Percentiles rank a stretch among this genome's conserved stretches.
These are phyloP conservation scores for Potorous gilbertii DNA, from an alignment of 2,797 vertebrate species.

Conservation along the genomic window DNA sequence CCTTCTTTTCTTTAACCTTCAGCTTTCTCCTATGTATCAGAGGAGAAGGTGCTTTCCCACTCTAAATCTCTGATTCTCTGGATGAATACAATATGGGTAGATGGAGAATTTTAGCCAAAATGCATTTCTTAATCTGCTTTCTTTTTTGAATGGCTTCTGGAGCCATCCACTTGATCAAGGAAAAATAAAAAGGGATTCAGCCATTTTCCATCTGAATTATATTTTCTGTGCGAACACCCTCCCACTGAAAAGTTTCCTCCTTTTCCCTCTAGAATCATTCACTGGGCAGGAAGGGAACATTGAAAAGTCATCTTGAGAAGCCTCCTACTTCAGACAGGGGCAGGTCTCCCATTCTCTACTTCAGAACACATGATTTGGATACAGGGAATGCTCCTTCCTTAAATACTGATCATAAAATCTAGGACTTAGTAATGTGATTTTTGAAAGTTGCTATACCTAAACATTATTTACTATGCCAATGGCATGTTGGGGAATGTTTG, in stretches of 20 bases:
- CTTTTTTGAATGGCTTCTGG: not conserved
- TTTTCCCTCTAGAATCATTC: slow-evolving; percentile 9
- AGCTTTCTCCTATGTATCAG: not conserved
- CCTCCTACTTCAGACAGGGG: not conserved
- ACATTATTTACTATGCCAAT: not conserved
- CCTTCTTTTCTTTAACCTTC: not conserved
- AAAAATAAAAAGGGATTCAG: slow-evolving; percentile 7
- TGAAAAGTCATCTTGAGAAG: not conserved
- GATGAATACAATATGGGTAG: not conserved
- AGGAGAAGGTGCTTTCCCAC: not conserved
- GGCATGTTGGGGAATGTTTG: not conserved
- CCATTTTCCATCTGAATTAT: too few species aligned
- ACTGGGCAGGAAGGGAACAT: not conserved
- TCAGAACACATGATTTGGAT: not conserved
- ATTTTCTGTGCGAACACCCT: slow-evolving; percentile 2
- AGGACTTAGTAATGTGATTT: not conserved
- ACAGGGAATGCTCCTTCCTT: not conserved
- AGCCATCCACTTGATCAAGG: not conserved
- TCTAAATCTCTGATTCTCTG: not conserved
- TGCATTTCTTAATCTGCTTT: not conserved
- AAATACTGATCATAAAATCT: not conserved
- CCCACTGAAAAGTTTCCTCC: not conserved
- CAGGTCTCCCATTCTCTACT: not conserved
- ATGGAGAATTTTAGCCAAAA: not conserved
- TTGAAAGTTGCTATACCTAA: not conserved